Evolutionary conservation across 2,888 invertebrate species (phyloP).

Genomic region (Lasiommata megera): DNA sequence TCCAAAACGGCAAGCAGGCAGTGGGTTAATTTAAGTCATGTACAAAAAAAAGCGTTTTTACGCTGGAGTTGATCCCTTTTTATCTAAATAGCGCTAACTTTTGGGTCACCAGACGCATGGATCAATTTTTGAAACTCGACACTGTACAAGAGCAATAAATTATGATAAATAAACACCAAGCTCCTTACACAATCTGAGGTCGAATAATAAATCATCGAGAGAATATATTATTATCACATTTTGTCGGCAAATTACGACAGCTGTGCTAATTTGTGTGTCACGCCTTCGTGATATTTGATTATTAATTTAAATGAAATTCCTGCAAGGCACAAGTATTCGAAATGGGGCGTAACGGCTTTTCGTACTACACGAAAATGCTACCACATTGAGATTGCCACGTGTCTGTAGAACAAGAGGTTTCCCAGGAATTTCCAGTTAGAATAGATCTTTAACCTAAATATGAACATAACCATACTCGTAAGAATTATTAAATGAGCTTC

Average conservation of each 20-base stretch:
- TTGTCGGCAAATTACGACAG: conserved; percentile 21
- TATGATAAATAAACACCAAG: too few relatives aligned
- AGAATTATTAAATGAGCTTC: too few relatives aligned
- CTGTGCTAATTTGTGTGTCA: conserved; percentile 23
- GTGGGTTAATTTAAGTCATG: too few relatives aligned
- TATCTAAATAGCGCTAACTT: too few relatives aligned
- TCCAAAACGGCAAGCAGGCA: too few relatives aligned
- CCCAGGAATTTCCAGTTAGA: background rate
- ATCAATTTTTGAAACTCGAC: too few relatives aligned
- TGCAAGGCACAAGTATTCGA: conserved; percentile 17
- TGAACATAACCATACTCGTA: too few relatives aligned
- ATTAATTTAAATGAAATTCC: conserved; percentile 30
- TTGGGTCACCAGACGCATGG: too few relatives aligned
- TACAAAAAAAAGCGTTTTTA: too few relatives aligned
- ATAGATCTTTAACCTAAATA: background rate
- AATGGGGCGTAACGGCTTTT: conserved; percentile 51
- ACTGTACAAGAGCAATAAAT: too few relatives aligned
- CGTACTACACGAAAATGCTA: conserved; percentile 66
- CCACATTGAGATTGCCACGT: conserved; percentile 18
- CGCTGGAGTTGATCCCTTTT: too few relatives aligned
- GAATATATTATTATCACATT: background rate
- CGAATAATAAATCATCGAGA: conserved; percentile 4
- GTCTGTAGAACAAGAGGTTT: background rate
- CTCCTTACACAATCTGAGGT: background rate
- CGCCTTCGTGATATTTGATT: conserved; percentile 18